phyloP scores from a whole-genome alignment of 2,888 invertebrate genomes.

The Drosophila vallismaia region DNA sequence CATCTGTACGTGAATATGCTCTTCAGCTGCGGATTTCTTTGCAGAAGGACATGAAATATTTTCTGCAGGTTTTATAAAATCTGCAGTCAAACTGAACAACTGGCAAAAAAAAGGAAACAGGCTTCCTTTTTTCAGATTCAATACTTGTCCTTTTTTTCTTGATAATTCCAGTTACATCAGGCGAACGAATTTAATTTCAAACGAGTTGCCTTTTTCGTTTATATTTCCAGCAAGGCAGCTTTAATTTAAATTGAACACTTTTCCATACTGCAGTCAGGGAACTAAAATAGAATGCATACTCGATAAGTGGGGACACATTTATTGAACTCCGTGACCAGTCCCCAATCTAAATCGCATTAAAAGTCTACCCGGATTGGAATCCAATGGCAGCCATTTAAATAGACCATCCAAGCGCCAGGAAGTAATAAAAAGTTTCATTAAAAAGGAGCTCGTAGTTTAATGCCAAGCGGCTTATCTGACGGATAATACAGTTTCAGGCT shows the following conservation, averaged over 20 bases:
- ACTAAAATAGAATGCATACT: no score
- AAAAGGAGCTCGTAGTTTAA: slow-evolving; percentile 54
- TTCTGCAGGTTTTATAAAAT: slow-evolving; percentile 50
- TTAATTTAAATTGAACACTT: not conserved
- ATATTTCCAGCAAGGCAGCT: not conserved
- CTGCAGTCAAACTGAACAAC: slow-evolving; percentile 36
- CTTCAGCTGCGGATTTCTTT: slow-evolving; percentile 20
- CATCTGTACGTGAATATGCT: slow-evolving; percentile 1
- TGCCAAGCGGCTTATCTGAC: slow-evolving; percentile 67
- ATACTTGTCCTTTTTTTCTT: slow-evolving; percentile 16
- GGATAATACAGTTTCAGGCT: slow-evolving; percentile 46
- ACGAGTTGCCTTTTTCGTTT: slow-evolving; percentile 4
- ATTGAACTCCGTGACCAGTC: slow-evolving; percentile 29
- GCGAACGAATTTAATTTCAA: slow-evolving; percentile 26
- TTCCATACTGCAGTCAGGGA: no score
- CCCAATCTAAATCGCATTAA: slow-evolving; percentile 59
- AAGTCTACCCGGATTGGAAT: slow-evolving; percentile 53
- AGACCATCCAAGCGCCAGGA: slow-evolving; percentile 48
- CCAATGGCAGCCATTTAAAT: slow-evolving; percentile 54
- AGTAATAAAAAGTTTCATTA: slow-evolving; percentile 70
- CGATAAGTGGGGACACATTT: not conserved
- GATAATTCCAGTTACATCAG: slow-evolving; percentile 16
- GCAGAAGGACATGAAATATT: slow-evolving; percentile 53
- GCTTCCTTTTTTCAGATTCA: no score
- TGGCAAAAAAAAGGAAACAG: slow-evolving; percentile 24